Evolutionary conservation across 1,140 invertebrate species (phyloP).

Genomic region (Neuroterus valhalla): DNA sequence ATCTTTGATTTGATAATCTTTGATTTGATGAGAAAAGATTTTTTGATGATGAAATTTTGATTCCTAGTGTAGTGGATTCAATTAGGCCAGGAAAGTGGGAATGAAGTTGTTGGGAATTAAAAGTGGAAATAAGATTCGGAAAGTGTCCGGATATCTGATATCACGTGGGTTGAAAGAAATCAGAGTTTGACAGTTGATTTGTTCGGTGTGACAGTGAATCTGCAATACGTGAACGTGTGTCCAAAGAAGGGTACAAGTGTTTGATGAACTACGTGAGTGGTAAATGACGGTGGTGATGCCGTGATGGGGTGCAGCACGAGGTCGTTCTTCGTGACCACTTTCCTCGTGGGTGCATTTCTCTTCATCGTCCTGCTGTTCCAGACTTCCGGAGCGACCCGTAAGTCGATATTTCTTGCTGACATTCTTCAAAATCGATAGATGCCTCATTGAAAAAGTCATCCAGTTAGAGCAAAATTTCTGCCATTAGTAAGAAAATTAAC

Average conservation of each 20-base stretch:
- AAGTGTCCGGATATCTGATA: slow-evolving; percentile 3
- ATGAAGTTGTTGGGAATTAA: background rate
- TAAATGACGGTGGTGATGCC: slow-evolving; percentile 69
- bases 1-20: too few species aligned
- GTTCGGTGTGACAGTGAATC: slow-evolving; percentile 19
- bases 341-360: slow-evolving; percentile 67
- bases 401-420: slow-evolving; percentile 49
- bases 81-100: background rate
- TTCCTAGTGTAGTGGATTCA: background rate
- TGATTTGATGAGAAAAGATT: background rate
- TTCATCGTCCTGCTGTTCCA: slow-evolving; percentile 60
- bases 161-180: background rate
- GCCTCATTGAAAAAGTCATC: slow-evolving; percentile 23
- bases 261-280: slow-evolving; percentile 42
- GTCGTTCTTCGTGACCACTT: slow-evolving; percentile 67
- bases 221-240: background rate
- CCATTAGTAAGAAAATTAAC: background rate
- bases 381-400: slow-evolving; percentile 63
- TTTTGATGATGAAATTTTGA: background rate
- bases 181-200: slow-evolving; percentile 1
- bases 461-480: slow-evolving; percentile 1
- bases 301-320: slow-evolving; percentile 72
- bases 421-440: slow-evolving; percentile 22
- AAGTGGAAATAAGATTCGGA: background rate
- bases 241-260: slow-evolving; percentile 2